These are phyloP conservation scores for Cephus rjabovi DNA, from an alignment of 2,888 invertebrate species.

Conservation along the genomic window DNA sequence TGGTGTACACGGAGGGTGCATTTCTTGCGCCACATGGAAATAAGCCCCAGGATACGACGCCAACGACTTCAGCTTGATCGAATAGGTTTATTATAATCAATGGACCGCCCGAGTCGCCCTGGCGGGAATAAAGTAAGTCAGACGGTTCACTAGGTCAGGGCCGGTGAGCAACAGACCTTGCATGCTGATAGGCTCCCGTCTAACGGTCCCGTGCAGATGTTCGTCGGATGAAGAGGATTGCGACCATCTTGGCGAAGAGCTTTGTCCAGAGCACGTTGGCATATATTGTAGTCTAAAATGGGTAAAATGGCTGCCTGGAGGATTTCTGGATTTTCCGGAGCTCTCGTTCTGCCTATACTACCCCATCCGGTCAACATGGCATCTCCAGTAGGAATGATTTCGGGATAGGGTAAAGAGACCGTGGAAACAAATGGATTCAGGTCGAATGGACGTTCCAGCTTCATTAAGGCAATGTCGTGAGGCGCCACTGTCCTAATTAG, in stretches of 20 bases:
- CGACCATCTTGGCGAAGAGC: slow-evolving; percentile 32
- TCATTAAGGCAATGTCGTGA: slow-evolving; percentile 50
- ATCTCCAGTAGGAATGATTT: slow-evolving; percentile 32
- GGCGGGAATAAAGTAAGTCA: background rate
- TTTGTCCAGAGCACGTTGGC: slow-evolving; percentile 36
- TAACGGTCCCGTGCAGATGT: slow-evolving; percentile 67
- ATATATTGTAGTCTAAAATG: slow-evolving; percentile 41
- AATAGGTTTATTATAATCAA: slow-evolving; percentile 45
- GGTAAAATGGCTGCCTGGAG: slow-evolving; percentile 45
- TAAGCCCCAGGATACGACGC: slow-evolving; percentile 64
- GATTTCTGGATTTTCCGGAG: slow-evolving; percentile 33
- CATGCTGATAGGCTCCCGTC: slow-evolving; percentile 66
- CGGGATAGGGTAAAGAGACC: slow-evolving; percentile 36
- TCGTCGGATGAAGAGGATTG: slow-evolving; percentile 55
- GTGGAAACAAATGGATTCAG: slow-evolving; percentile 41
- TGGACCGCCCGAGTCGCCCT: slow-evolving; percentile 66
- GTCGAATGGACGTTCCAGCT: slow-evolving; percentile 39
- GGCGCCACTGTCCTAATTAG: slow-evolving; percentile 45
- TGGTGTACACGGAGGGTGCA: slow-evolving; percentile 61
- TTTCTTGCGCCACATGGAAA: slow-evolving; percentile 58
- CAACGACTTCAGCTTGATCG: slow-evolving; percentile 52
- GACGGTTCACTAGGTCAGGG: background rate
- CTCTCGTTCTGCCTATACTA: slow-evolving; percentile 38
- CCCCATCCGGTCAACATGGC: slow-evolving; percentile 47
- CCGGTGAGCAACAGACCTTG: slow-evolving; percentile 38